phyloP scores from a whole-genome alignment of 2,888 invertebrate genomes.

The Platynereis dumerilii region DNA sequence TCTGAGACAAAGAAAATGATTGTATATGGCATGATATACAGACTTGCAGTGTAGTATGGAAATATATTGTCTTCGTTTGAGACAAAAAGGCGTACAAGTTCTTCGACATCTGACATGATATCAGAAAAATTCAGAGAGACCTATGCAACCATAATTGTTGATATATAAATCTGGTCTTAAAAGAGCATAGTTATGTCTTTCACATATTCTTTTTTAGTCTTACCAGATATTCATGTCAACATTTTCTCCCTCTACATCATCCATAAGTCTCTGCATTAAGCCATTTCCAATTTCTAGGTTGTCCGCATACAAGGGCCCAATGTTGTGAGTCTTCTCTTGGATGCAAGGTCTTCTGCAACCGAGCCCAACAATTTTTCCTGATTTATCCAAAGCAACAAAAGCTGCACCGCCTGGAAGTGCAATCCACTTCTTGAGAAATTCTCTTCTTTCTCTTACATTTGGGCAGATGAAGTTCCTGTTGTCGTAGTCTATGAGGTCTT shows the following conservation, averaged over 20 bases:
- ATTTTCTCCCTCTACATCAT: slow-evolving; percentile 15
- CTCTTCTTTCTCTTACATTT: slow-evolving; percentile 15
- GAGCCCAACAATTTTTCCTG: slow-evolving; percentile 20
- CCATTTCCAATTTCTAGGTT: slow-evolving; percentile 12
- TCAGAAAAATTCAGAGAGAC: too few relatives aligned
- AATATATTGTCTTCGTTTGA: too few relatives aligned
- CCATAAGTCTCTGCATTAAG: slow-evolving; percentile 15
- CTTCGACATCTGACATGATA: too few relatives aligned
- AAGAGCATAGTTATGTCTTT: too few relatives aligned
- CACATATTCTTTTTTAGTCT: too few relatives aligned
- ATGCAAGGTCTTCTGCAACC: slow-evolving; percentile 18
- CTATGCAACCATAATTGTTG: too few relatives aligned
- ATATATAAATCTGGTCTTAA: too few relatives aligned
- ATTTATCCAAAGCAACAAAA: slow-evolving; percentile 15
- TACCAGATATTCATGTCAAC: slow-evolving; percentile 22
- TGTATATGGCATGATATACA: too few relatives aligned
- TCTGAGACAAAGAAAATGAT: too few relatives aligned
- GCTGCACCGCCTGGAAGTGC: slow-evolving; percentile 15
- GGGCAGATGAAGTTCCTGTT: slow-evolving; percentile 26
- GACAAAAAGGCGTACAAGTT: too few relatives aligned
- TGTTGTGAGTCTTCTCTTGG: slow-evolving; percentile 15
- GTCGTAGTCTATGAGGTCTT: slow-evolving; percentile 27
- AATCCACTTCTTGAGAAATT: slow-evolving; percentile 25
- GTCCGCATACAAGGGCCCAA: slow-evolving; percentile 29
- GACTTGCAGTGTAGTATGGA: too few relatives aligned